Percentiles rank a stretch among this genome's conserved stretches.
These are phyloP conservation scores for Nesogale talazaci DNA, from an alignment of 2,113 vertebrate genomes.

Conservation along the genomic window DNA sequence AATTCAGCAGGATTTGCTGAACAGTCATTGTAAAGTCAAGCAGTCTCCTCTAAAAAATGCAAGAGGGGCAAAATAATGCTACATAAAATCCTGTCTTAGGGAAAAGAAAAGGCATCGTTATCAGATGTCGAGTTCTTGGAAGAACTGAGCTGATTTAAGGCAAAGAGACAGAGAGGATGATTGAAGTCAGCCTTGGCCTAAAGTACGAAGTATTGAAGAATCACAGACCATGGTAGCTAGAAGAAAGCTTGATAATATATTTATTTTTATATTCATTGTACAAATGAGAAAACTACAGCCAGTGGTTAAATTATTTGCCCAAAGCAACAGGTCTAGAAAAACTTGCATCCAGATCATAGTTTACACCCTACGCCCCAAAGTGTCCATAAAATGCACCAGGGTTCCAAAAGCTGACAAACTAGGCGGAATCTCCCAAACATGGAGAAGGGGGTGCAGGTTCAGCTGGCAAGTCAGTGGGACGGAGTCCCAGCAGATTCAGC, in stretches of 20 bases:
- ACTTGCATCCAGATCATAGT: not conserved
- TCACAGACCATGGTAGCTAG: not conserved
- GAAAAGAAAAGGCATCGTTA: not conserved
- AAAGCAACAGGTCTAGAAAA: not conserved
- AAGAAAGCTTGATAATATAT: not conserved
- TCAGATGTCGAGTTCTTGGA: not conserved
- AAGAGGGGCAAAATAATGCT: not conserved
- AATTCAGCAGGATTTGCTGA: not conserved
- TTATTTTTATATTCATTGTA: slow-evolving; percentile 23
- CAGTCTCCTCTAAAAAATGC: not conserved
- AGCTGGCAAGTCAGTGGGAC: not conserved
- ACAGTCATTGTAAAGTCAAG: not conserved
- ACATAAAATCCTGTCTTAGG: not conserved
- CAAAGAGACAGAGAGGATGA: not conserved
- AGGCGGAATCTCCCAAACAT: not conserved
- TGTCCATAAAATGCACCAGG: not conserved
- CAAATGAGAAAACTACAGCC: not conserved
- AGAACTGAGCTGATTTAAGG: not conserved
- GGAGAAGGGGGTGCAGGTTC: not conserved
- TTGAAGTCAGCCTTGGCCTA: not conserved
- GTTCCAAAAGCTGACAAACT: not conserved
- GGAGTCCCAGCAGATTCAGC: not conserved
- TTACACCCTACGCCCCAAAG: not conserved
- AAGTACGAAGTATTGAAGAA: slow-evolving; percentile 12
- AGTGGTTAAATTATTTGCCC: not conserved